These are phyloP conservation scores for Gortyna flavago DNA, from an alignment of 2,888 invertebrate genomes.

Conservation along the genomic window DNA sequence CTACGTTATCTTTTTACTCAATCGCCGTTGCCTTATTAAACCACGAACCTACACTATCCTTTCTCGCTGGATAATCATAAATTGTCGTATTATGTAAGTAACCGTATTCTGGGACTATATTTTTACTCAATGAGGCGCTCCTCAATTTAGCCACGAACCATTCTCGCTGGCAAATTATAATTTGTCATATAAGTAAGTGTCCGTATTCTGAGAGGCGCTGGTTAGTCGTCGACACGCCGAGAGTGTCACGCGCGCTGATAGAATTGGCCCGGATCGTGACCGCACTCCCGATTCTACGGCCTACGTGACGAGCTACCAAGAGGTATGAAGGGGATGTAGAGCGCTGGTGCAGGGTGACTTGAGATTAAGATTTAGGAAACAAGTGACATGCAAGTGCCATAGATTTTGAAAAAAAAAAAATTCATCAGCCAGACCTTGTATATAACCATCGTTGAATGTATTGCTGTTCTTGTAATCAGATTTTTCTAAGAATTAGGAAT, in stretches of 20 bases:
- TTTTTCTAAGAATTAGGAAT: too few species aligned
- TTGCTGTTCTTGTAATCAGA: too few species aligned
- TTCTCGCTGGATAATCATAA: slow-evolving; percentile 8
- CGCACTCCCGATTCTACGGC: slow-evolving; percentile 54
- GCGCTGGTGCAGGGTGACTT: neutral
- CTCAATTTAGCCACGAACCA: slow-evolving; percentile 23
- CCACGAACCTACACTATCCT: neutral
- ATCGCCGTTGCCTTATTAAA: neutral
- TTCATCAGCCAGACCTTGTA: neutral
- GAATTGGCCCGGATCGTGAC: slow-evolving; percentile 61
- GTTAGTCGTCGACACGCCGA: slow-evolving; percentile 29
- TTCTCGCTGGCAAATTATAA: slow-evolving; percentile 43
- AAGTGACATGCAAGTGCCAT: neutral
- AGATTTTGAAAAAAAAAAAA: neutral
- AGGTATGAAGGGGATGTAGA: slow-evolving; percentile 11
- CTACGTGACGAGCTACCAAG: slow-evolving; percentile 46
- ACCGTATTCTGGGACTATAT: slow-evolving; percentile 31
- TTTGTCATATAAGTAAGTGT: slow-evolving; percentile 51
- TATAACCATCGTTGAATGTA: neutral
- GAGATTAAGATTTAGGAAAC: slow-evolving; percentile 3
- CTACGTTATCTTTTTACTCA: neutral
- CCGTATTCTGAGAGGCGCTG: slow-evolving; percentile 34
- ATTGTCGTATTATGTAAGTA: neutral
- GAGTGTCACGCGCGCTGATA: slow-evolving; percentile 62
- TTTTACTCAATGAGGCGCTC: slow-evolving; percentile 2